Base-by-base conservation (phyloP, 2,113 vertebrate species). In the Ursus arctos region DNA sequence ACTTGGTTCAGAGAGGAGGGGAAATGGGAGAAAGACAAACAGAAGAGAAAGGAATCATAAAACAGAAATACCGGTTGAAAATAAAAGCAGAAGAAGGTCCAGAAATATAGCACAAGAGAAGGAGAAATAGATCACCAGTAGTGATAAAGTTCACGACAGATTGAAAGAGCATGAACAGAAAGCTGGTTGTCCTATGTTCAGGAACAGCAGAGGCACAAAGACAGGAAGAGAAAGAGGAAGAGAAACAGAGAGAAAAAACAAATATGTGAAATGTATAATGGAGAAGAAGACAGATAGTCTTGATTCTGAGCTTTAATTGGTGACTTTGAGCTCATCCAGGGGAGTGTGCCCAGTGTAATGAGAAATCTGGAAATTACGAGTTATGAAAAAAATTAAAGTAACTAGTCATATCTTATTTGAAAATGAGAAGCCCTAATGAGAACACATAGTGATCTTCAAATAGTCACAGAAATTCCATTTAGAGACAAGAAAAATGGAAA, bases 161-260 rank as follows among this genome's bases (percentile, higher is more conserved):
- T 0, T 6, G 18, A 61, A 76, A 28, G 43, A 57, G 2, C 8
- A 76, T 65, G 18, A n/a, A 57, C 12, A 51, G 63, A 21, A 28
- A 82, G 7, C 2, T 4, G 1, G 16, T 36, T 53, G 0, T 18
- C 4, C n/a, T 15, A 53, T 82, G 1, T 22, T 65, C 8, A 36
- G 47, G 22, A n/a, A 49, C 6, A 53, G 2, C 0, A 84, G 0
- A 47, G 4, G 15, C 7, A 63, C 36, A 36, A 55, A 31, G 6
- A 43, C 7, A 82, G n/a, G 83, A 33, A 67, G 40, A 69, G 10
- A 88, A 1, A 57, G 3, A 1, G 8, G n/a, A 36, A 63, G 26
- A 53, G 63, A 85, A 57, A 33, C 5, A 76, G 26, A 13, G 2
- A 61, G 9, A 28, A 21, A 14, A 49, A 49, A 53, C 26, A 65